Evolutionary conservation across 53 echinoderm and acorn worm species (phyloP), one percentile per base, ranked within the genome.

Genomic region (Hippasteria phrygiana): DNA sequence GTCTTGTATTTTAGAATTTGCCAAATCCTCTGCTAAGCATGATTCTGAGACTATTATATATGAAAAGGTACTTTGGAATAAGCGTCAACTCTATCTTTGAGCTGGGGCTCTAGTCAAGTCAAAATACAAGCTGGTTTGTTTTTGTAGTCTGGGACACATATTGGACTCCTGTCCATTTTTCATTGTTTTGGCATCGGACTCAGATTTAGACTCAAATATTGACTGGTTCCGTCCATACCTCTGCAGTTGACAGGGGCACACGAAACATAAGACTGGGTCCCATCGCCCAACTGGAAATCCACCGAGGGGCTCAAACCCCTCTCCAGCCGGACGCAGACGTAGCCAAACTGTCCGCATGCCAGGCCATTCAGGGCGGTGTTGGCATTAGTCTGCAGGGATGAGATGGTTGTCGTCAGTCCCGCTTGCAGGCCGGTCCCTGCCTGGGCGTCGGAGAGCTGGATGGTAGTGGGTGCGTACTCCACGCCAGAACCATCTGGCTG

Each of bases 261-360:
- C 0, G 92, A 71, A 20, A 72, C 59, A 36, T 88, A 70, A n/a
- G 83, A 79, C 65, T 71, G 42, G 38, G 22, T 43, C 32, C 72
- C 33, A 29, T 75, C 75, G 5, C 75, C 47, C 16, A 91, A 42
- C 16, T 13, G 50, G 71, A 83, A 91, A 24, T 67, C 37, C 24
- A 91, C 88, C 0, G 91, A 78, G 0, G 91, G 69, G n/a, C 17
- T 42, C 18, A 33, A 18, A 6, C 80, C 78, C 53, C 72, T 54
- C 73, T 91, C 62, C 24, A 97, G 90, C 11, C 71, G 74, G 43
- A 89, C 79, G 41, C 97, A 95, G 37, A 97, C 18, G 55, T 92
- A 93, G 17, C 33, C 55, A 28, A 92, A 78, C 81, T 90, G 62
- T 81, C 88, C 62, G 73, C 38, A 65, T 89, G 93, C 28, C 75